Base-by-base conservation (phyloP, 2,113 vertebrate genomes). In the Thunnus maccoyii region DNA sequence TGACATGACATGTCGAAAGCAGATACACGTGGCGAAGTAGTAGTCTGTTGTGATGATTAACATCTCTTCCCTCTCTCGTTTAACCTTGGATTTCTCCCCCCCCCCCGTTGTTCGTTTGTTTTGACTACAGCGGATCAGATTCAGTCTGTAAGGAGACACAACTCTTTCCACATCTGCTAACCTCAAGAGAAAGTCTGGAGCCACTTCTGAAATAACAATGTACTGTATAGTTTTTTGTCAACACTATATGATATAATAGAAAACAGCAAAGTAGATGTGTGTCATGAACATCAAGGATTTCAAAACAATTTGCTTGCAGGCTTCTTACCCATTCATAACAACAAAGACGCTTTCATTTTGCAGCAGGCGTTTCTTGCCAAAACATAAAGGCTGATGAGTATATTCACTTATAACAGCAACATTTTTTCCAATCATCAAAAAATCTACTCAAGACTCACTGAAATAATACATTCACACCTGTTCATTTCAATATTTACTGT, bases 41-140 rank as follows among this genome's bases (percentile, higher is more conserved):
- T 1, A 2, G 16, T 18, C 54, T 52, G 60, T 16, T 48, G 64
- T 56, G 54, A 18, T 15, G 82, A 86, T 86, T 77, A 78, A 60
- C 72, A 65, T 73, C 72, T 68, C 51, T 20, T 50, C 51, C 30
- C 27, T 62, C 63, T 66, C 17, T 25, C n/a, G 3, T 66, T 82
- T 58, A 52, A 27, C 68, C 84, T 72, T 17, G 60, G 18, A 60
- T 58, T 57, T 36, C 9, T 5, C 14, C 60, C 77, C 22, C 32
- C 5, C 36, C 36, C 9, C n/a, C 1, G 22, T 41, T 72, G 70
- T 55, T 13, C 51, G 72, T 82, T 76, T 94, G 93, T 92, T 93
- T 90, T 87, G 92, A 76, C 92, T 92, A 47, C 64, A 14, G 47
- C 12, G 10, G 73, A 74, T 69, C 60, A 85, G 90, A 92, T 90